Evolutionary conservation across 2,797 vertebrate genomes (phyloP).

Genomic region (Macropodus opercularis): DNA sequence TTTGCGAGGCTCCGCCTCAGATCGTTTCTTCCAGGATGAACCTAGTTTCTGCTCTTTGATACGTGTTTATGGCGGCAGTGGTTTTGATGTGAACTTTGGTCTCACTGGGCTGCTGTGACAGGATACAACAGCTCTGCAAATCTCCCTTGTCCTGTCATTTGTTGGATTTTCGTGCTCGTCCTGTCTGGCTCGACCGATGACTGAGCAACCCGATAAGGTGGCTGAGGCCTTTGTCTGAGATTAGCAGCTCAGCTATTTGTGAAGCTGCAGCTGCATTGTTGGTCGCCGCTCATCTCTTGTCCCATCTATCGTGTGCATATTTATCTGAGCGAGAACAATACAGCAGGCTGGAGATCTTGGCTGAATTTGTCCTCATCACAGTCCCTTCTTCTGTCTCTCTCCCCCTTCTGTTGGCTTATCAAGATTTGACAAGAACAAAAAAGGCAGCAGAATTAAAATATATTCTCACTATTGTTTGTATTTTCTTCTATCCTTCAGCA

Average conservation of each 20-base stretch:
- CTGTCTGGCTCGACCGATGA: not conserved
- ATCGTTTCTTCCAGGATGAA: slow-evolving; percentile 34
- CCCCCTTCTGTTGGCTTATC: slow-evolving; percentile 36
- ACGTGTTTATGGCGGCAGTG: not conserved
- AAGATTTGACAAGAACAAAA: slow-evolving; percentile 31
- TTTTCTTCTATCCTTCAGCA: slow-evolving; percentile 15
- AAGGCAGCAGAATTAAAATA: slow-evolving; percentile 1
- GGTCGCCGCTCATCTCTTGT: slow-evolving; percentile 3
- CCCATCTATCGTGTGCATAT: slow-evolving; percentile 18
- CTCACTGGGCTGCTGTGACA: slow-evolving; percentile 9
- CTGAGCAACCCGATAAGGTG: slow-evolving; percentile 29
- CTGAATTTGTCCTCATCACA: slow-evolving; percentile 26
- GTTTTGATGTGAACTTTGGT: slow-evolving; percentile 30
- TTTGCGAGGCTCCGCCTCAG: slow-evolving; percentile 19
- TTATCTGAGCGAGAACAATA: slow-evolving; percentile 39
- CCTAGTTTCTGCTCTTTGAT: slow-evolving; percentile 1
- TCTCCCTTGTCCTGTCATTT: slow-evolving; percentile 5
- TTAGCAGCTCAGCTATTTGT: slow-evolving; percentile 24
- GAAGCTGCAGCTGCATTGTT: slow-evolving; percentile 23
- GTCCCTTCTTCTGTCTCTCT: slow-evolving; percentile 15
- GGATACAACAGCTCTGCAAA: slow-evolving; percentile 1
- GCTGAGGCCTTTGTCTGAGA: slow-evolving; percentile 25
- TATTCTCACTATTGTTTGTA: slow-evolving; percentile 29
- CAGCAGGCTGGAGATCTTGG: slow-evolving; percentile 11
- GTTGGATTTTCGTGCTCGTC: slow-evolving; percentile 2